Conservation (phyloP, 2,113 vertebrate genomes). For the Antechinus flavipes region DNA sequence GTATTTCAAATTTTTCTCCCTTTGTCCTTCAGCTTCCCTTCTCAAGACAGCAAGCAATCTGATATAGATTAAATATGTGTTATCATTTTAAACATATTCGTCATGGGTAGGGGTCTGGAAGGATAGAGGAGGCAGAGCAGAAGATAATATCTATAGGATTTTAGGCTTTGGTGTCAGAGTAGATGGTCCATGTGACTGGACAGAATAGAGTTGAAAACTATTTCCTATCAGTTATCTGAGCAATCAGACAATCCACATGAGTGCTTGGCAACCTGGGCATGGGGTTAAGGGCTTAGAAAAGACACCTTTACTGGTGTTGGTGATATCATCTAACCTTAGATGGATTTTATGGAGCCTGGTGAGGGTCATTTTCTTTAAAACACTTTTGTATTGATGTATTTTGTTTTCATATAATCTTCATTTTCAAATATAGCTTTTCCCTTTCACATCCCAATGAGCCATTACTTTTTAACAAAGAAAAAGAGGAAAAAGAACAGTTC, state of each 20-base stretch:
- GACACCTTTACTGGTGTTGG: neutral
- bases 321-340: neutral
- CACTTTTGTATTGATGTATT: neutral
- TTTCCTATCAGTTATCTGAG: neutral
- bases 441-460: neutral
- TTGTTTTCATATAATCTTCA: neutral
- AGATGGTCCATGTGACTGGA: neutral
- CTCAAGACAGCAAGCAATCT: too few species aligned
- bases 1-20: too few species aligned
- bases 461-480: neutral
- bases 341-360: neutral
- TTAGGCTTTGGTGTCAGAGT: neutral
- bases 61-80: too few species aligned
- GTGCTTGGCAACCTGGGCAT: neutral
- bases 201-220: neutral
- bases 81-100: too few species aligned
- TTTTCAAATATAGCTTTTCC: neutral
- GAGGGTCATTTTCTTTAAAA: neutral
- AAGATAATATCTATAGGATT: neutral
- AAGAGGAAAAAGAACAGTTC: neutral
- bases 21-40: too few species aligned
- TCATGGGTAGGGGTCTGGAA: neutral
- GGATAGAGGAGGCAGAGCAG: neutral
- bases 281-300: neutral
- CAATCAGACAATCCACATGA: neutral